Conservation (phyloP, 2,888 invertebrate genomes). For the Merodon equestris region DNA sequence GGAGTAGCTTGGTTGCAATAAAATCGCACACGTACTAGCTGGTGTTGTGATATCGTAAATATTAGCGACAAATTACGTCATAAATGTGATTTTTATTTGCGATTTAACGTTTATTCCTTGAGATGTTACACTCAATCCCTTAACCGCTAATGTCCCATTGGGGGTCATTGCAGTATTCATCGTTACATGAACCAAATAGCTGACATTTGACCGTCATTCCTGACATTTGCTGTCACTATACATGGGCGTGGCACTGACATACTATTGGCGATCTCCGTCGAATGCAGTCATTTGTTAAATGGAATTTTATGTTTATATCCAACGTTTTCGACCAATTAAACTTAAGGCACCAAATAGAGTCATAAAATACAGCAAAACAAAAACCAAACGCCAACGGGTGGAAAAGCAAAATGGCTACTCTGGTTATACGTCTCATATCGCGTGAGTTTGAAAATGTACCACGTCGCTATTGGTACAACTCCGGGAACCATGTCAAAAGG, state of each 20-base stretch:
- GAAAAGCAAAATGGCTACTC: conserved; percentile 48
- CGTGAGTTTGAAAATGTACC: conserved; percentile 28
- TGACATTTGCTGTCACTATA: conserved; percentile 46
- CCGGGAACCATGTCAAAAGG: too few relatives aligned
- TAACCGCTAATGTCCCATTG: conserved; percentile 60
- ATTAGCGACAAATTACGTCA: conserved; percentile 78
- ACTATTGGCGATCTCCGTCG: background rate
- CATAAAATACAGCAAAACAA: conserved; percentile 9
- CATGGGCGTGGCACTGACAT: conserved; percentile 25
- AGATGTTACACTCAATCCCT: conserved; percentile 54
- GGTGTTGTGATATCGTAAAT: conserved; percentile 79
- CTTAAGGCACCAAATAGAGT: conserved; percentile 34
- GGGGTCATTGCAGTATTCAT: conserved; percentile 15
- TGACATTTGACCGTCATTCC: conserved; percentile 29
- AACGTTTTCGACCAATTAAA: conserved; percentile 61
- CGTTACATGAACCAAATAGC: conserved; percentile 12
- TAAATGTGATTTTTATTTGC: conserved; percentile 76
- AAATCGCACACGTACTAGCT: conserved; percentile 63
- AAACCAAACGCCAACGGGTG: background rate
- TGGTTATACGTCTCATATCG: conserved; percentile 54
- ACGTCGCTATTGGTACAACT: too few relatives aligned
- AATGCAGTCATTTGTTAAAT: conserved; percentile 27
- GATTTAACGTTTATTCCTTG: conserved; percentile 78
- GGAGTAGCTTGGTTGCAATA: conserved; percentile 70
- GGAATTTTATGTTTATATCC: conserved; percentile 43